Base-by-base conservation (phyloP, 2,888 invertebrate genomes). In the Philereme transversata region DNA sequence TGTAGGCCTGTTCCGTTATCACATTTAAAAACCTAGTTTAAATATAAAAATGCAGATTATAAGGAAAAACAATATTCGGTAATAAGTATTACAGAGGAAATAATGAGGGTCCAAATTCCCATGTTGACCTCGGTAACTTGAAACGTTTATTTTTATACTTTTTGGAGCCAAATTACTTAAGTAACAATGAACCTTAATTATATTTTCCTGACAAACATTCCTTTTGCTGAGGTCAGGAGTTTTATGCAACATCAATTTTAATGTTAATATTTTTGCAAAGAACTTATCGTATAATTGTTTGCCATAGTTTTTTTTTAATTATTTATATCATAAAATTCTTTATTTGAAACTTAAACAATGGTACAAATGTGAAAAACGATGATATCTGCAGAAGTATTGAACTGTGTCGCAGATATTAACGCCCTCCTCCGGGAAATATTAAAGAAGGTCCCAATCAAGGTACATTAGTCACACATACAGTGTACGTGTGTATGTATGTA, bases 141-240 rank as follows among this genome's bases (percentile, higher is more conserved):
- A 63, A 63, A 52, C 67, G 64, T 65, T 67, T 67, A 69, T 67
- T 65, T 65, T 69, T 65, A 60, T 64, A 65, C 56, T 51, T 60
- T 67, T 62, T 67, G 64, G 46, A 56, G 41, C 62, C 53, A 62
- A 69, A 67, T 69, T 65, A 64, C 65, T 69, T 67, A 65, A 64
- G 60, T 64, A 65, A 67, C 58, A 67, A 67, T 61, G 59, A 61
- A 61, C 57, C 57, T 55, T 63, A 61, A 65, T 69, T 58, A 67
- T 67, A 67, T 65, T 67, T 69, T 60, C 65, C 67, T 65, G 65
- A 62, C 48, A 62, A 63, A 66, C 60, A 63, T 66, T 60, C 62
- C 8, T 56, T 60, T 67, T 67, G 60, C 47, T 48, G 57, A 38
- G 56, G 49, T 45, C 56, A 53, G 46, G 45, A 55, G 51, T 63